Conservation (phyloP, 2,797 vertebrate genomes). For the Bothrops alternatus region DNA sequence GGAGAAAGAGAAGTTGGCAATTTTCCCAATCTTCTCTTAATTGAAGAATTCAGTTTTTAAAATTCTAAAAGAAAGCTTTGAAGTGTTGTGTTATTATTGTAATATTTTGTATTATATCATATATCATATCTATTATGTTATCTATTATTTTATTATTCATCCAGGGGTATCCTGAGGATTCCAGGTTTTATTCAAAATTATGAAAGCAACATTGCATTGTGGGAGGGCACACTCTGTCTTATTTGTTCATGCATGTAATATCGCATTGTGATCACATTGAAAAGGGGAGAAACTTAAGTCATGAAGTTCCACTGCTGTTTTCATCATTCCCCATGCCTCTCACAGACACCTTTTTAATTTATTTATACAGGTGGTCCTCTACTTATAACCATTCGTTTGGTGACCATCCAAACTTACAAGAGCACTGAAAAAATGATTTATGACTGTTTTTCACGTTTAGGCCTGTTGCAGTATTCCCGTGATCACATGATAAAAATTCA, state of each 20-base stretch:
- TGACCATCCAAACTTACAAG: background rate
- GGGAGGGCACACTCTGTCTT: background rate
- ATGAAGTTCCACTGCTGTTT: background rate
- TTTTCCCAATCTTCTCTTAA: background rate
- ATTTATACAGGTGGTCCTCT: background rate
- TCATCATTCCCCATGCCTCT: background rate
- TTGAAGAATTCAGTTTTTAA: background rate
- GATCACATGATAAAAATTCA: background rate
- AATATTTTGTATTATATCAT: too few relatives aligned
- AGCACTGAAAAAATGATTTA: background rate
- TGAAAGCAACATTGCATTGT: background rate
- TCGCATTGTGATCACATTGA: background rate
- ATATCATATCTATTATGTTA: background rate
- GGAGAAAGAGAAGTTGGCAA: background rate
- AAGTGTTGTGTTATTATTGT: background rate
- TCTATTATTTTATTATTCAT: background rate
- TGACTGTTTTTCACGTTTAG: background rate
- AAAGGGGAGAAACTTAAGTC: background rate
- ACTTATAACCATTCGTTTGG: background rate
- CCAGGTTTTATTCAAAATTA: background rate
- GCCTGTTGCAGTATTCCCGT: background rate
- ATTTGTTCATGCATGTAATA: background rate
- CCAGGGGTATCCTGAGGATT: background rate
- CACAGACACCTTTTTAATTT: background rate
- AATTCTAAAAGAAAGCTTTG: background rate